Percentiles rank a stretch among this genome's conserved stretches.
Conservation (phyloP, 2,888 invertebrate species). For the Coenonympha arcania region DNA sequence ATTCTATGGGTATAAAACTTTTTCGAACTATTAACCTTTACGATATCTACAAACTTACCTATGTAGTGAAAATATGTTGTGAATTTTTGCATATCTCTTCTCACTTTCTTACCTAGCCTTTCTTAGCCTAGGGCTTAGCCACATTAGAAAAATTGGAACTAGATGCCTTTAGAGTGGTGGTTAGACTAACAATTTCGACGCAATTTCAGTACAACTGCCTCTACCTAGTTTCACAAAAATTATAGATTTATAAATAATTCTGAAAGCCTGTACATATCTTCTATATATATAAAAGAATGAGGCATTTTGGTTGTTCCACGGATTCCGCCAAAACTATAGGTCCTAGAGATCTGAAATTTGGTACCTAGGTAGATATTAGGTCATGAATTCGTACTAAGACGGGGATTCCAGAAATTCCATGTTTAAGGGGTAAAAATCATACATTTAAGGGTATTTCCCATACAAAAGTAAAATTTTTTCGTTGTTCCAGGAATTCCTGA, state of each 20-base stretch:
- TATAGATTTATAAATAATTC: constrained; percentile 11
- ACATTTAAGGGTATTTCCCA: too few relatives aligned
- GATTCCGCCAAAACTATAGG: too few relatives aligned
- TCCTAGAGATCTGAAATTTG: too few relatives aligned
- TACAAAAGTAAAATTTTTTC: too few relatives aligned
- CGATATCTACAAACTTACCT: constrained; percentile 4
- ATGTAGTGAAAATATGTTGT: constrained; percentile 49
- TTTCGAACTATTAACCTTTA: constrained; percentile 2
- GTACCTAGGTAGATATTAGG: too few relatives aligned
- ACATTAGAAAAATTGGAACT: constrained; percentile 64
- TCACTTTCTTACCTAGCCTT: constrained; percentile 41
- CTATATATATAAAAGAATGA: too few relatives aligned
- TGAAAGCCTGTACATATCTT: constrained; percentile 10
- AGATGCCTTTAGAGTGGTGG: constrained; percentile 56
- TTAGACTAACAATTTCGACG: constrained; percentile 8
- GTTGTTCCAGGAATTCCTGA: too few relatives aligned
- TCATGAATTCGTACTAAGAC: too few relatives aligned
- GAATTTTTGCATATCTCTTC: constrained; percentile 66
- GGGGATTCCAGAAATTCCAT: too few relatives aligned
- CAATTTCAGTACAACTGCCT: constrained; percentile 38
- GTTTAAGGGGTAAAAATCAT: too few relatives aligned
- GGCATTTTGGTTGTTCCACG: too few relatives aligned
- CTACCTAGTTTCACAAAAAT: constrained; percentile 51
- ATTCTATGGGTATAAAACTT: neutral
- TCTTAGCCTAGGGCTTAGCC: constrained; percentile 65